Base-by-base conservation (phyloP, 1,140 invertebrate species). In the Bombus impatiens region DNA sequence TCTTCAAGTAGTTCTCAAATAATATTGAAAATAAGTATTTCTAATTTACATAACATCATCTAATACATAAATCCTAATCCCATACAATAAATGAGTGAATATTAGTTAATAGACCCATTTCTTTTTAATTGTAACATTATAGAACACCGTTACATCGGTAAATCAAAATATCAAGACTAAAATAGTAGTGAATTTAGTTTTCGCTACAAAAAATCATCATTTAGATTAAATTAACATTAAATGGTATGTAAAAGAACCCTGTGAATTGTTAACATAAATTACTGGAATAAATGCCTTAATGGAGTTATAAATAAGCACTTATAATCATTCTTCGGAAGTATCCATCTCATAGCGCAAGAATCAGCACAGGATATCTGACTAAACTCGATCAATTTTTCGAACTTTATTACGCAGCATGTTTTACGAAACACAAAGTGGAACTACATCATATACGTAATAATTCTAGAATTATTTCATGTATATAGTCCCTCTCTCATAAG, bases 391-490 rank as follows among this genome's bases (percentile, higher is more conserved):
- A 35, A 70, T 42, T 75, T 65, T 62, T 44, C 6, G 18, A 13
- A n/a, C 6, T 71, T 22, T 72, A 80, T 40, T 72, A 47, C 40
- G 32, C 40, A 79, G 62, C 12, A 71, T 9, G 32, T 44, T 78
- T 71, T 42, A 71, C 37, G 44, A 68, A 44, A 83, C 37, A 35
- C 44, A 28, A 40, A 37, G 9, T 72, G 12, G 25, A 57, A n/a
- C 59, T 47, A 79, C 22, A 35, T 79, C 35, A 37, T 40, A 57
- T 42, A 74, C 28, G 25, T 37, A 44, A 84, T n/a, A 79, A 84
- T 78, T 62, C 82, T 74, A 79, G 77, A 72, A 62, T 72, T 85
- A 80, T 80, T 59, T 37, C 25, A 37, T 62, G 53, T 32, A 79
- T 62, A 40, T 32, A 84, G 13, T 35, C 37, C 13, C 47, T 57